Conservation (phyloP, 2,797 vertebrate genomes). For the Carduelis carduelis region DNA sequence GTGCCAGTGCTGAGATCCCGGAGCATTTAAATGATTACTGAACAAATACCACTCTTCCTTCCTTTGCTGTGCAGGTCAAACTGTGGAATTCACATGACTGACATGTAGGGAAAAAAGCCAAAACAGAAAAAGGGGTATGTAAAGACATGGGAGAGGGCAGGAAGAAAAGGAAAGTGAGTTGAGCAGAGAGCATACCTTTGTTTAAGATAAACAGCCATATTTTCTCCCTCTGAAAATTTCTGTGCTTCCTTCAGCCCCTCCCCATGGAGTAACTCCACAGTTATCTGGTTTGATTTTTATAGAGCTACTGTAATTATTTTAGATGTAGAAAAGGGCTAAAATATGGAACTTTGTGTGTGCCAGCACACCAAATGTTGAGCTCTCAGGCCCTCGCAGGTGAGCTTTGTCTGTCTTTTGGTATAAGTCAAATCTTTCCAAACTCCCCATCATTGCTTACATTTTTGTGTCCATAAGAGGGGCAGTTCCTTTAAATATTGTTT, state of each 20-base stretch:
- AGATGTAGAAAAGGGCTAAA: neutral
- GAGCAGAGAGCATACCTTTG: neutral
- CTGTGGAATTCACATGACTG: neutral
- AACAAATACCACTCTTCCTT: neutral
- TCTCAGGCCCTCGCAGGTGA: neutral
- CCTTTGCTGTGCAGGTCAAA: neutral
- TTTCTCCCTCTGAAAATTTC: neutral
- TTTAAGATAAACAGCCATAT: neutral
- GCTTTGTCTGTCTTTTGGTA: neutral
- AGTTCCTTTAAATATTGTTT: neutral
- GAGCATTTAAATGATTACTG: neutral
- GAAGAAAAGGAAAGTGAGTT: neutral
- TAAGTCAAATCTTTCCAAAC: neutral
- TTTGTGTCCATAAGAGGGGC: neutral
- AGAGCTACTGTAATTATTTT: neutral
- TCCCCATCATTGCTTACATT: neutral
- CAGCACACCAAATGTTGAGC: neutral
- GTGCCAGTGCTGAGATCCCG: neutral
- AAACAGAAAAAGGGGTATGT: neutral
- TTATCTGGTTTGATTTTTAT: neutral
- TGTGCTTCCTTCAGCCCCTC: neutral
- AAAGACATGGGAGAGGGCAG: neutral
- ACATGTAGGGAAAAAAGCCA: too few species aligned
- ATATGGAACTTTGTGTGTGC: neutral
- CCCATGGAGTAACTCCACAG: neutral